Conservation (phyloP, 2,113 vertebrate genomes). For the Coracopsis vasa region DNA sequence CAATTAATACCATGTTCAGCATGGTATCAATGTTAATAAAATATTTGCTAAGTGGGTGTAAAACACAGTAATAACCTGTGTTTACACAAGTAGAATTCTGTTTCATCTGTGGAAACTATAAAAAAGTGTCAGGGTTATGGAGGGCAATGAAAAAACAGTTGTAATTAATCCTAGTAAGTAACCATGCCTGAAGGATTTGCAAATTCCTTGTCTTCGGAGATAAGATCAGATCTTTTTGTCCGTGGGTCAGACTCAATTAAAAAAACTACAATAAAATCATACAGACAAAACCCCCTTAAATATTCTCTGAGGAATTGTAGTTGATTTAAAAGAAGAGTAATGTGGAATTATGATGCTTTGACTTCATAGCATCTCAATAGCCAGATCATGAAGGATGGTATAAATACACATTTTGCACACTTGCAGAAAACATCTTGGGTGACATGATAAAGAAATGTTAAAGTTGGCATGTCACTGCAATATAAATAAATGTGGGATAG, state of each 20-base stretch:
- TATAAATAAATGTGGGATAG: neutral
- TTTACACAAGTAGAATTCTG: neutral
- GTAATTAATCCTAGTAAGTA: neutral
- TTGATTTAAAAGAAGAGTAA: neutral
- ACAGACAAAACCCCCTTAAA: neutral
- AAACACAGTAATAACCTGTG: neutral
- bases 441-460: neutral
- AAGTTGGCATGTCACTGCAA: neutral
- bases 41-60: neutral
- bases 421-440: neutral
- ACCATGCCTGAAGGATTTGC: neutral
- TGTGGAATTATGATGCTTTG: neutral
- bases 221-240: neutral
- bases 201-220: neutral
- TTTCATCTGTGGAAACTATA: neutral
- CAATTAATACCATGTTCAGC: neutral
- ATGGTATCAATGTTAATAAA: neutral
- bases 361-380: neutral
- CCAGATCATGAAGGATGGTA: neutral
- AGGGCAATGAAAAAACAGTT: neutral
- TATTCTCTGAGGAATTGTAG: neutral
- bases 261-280: neutral
- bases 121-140: neutral
- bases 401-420: neutral
- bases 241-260: neutral